Conservation (phyloP, 2,113 vertebrate species). For the Sylvietta virens region DNA sequence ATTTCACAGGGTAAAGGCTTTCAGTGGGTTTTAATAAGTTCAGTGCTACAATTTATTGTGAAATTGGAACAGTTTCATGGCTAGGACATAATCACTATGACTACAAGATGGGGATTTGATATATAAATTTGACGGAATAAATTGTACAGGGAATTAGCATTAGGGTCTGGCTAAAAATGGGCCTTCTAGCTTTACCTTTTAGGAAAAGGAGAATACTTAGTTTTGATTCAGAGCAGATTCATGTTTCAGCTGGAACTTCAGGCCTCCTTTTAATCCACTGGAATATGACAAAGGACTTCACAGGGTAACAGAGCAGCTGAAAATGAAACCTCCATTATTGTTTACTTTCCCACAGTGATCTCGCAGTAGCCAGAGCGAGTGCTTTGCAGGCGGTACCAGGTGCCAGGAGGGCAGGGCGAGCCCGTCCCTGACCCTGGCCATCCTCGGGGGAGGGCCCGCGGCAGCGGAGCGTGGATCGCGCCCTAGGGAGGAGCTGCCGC, state of each 20-base stretch:
- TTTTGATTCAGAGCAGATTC: not conserved
- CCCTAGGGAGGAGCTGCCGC: not conserved
- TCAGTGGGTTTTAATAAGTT: not conserved
- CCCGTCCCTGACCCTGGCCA: rapidly evolving
- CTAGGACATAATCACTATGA: not conserved
- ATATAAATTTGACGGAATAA: not conserved
- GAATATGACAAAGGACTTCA: not conserved
- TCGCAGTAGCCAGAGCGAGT: not conserved
- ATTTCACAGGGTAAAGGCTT: not conserved
- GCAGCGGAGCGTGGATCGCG: not conserved
- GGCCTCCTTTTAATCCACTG: not conserved
- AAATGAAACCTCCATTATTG: not conserved
- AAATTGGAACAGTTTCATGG: not conserved
- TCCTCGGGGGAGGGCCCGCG: rapidly evolving
- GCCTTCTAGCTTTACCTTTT: not conserved
- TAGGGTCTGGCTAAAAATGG: not conserved
- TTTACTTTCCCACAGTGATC: not conserved
- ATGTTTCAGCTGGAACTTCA: not conserved
- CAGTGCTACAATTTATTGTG: not conserved
- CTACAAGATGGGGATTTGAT: not conserved
- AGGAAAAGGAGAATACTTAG: not conserved
- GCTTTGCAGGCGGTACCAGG: rapidly evolving
- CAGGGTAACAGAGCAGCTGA: not conserved
- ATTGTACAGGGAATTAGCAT: not conserved
- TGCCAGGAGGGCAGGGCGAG: not conserved